A percentile compares a stretch with the other conserved stretches of the same genome.
Evolutionary conservation across 2,888 invertebrate species (phyloP).

Genomic region (Ecdyonurus torrentis): DNA sequence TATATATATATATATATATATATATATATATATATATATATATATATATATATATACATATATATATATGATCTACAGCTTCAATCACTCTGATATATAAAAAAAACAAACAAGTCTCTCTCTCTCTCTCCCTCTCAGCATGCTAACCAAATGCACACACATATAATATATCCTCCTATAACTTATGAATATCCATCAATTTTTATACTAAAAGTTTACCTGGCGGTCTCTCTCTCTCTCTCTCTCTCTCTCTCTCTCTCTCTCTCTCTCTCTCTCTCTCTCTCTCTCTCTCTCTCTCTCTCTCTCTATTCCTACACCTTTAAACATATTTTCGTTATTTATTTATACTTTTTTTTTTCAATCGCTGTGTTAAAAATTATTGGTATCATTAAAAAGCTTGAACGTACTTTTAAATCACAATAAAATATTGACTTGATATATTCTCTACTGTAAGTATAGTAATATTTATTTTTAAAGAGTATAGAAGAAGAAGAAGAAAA

Average conservation of each 20-base stretch:
- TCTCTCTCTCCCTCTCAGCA: neutral
- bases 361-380: neutral
- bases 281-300: neutral
- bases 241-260: neutral
- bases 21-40: no score
- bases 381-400: conserved; percentile 1
- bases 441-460: neutral
- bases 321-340: neutral
- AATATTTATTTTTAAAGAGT: no score
- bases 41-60: no score
- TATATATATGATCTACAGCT: neutral
- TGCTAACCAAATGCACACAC: neutral
- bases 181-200: neutral
- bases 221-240: neutral
- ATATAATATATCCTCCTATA: neutral
- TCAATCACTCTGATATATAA: neutral
- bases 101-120: neutral
- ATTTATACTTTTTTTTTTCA: neutral
- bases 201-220: neutral
- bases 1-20: no score
- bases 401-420: neutral
- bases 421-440: neutral
- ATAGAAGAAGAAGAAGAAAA: no score
- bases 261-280: neutral
- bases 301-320: no score